Evolutionary conservation across 2,888 invertebrate species (phyloP), one percentile per base, ranked within the genome.

Genomic region (Shargacucullia verbasci): DNA sequence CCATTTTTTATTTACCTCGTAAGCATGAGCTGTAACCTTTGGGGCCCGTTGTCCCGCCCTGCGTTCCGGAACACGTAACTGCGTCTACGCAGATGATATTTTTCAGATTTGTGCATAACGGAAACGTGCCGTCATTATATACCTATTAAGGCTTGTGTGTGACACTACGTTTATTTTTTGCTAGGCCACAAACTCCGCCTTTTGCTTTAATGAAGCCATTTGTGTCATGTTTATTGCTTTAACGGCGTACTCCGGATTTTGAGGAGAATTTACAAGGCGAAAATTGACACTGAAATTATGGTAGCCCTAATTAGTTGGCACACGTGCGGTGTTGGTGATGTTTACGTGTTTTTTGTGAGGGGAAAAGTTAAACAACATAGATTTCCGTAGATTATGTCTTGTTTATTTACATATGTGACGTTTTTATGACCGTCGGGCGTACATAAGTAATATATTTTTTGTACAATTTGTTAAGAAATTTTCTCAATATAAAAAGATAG

Each of bases 181-280:
- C 87, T 88, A 86, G 84, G 71, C 80, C 83, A 76, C 85, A 84
- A 83, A 84, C 88, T 79, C 89, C 90, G 89, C 90, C 90, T 83
- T 81, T 76, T 71, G 81, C 82, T 83, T 88, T 94, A 94, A 93
- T 94, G 92, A 93, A 93, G 89, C 87, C 87, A 88, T 94, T 94
- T 90, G 79, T 85, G 92, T 93, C 93, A 92, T 86, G 85, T 92
- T 92, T 93, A 92, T 92, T 89, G 87, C 91, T 87, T 90, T 94
- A 89, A 92, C 86, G 89, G 86, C 86, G 87, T 85, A 88, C 90
- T 84, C 84, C 77, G 88, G 91, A 90, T 91, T 92, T 91, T 86
- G 87, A 85, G 81, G 84, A 82, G 83, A 89, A 93, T 92, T 93
- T 93, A 92, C 83, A 89, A 86, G 84, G 88, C 87, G 89, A 84